Evolutionary conservation across 2,113 vertebrate species (phyloP).

Genomic region (Cyrtonyx montezumae): DNA sequence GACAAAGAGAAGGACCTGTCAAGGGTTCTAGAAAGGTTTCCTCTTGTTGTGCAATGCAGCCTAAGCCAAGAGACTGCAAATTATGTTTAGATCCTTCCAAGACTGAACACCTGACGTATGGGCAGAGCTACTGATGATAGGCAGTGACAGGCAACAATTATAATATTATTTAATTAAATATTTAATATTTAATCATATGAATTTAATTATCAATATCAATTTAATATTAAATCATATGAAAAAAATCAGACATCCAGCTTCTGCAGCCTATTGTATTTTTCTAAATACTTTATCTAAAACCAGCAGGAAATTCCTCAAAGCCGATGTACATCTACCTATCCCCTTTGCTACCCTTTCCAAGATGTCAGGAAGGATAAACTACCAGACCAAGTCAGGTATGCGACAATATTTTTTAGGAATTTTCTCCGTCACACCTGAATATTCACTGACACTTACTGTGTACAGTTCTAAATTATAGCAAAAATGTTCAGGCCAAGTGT

Average conservation of each 20-base stretch:
- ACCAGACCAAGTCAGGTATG: not conserved
- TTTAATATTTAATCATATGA: not conserved
- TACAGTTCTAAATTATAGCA: not conserved
- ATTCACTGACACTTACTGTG: not conserved
- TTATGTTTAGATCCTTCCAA: not conserved
- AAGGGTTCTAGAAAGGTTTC: not conserved
- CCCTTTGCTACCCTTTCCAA: not conserved
- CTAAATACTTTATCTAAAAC: not conserved
- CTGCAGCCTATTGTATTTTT: not conserved
- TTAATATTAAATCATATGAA: not conserved
- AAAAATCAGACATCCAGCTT: not conserved
- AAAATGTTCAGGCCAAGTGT: not conserved
- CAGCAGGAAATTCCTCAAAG: not conserved
- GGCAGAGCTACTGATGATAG: not conserved
- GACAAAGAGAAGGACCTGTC: not conserved
- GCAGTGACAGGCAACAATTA: not conserved
- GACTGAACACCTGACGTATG: not conserved
- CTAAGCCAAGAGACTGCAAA: not conserved
- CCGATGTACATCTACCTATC: no score
- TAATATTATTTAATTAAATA: not conserved
- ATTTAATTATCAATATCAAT: not conserved
- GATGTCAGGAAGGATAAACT: not conserved
- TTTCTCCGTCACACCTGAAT: not conserved
- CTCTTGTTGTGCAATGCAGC: not conserved
- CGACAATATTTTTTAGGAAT: not conserved